Base-by-base conservation (phyloP, 92 coral and sea anemone species). In the Zoanthus sociatus region DNA sequence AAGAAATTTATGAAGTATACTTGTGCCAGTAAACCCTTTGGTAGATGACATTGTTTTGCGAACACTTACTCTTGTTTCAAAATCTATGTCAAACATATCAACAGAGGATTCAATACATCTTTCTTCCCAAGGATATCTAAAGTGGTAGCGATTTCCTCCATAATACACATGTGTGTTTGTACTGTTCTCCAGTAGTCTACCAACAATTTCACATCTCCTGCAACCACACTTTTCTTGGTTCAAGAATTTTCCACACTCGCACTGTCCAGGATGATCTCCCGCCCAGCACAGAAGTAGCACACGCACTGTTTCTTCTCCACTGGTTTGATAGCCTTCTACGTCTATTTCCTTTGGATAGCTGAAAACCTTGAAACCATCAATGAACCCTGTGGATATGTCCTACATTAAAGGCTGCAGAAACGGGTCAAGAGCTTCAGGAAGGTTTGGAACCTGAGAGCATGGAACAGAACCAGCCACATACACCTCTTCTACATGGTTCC, bases 221-320 rank as follows among this genome's bases (percentile, higher is more conserved):
- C 96, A 93, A 31, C 88, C 91, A 88, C 92, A 88, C 81, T 86
- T 93, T 6, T 94, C 92, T 18, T 91, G 92, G 45, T 91, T 89
- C 1, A 91, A 30, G 21, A 93, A 87, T 26, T 93, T 93, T 61
- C 96, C 94, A 50, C 89, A 18, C 46, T 91, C 92, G 75, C 96
- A 93, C 72, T 89, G 91, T 3, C 42, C 42, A 37, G 42, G 71
- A 20, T 66, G 71, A 66, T 66, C 71, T 66, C 33, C 71, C 9
- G 71, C 21, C 71, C 71, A 66, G 26, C 69, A 63, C 33, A 66
- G 13, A 66, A 66, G 31, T 66, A 66, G 13, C 8, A 66, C 32
- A 66, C 71, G 71, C 11, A 66, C 71, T 4, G 33, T 66, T 20
- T 66, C 71, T 18, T 66, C 32, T 66, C 13, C 8, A 20, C 32